Percentiles rank a stretch among this genome's conserved stretches.
Evolutionary conservation across 2,113 vertebrate genomes (phyloP).

Genomic region (Gambusia affinis): DNA sequence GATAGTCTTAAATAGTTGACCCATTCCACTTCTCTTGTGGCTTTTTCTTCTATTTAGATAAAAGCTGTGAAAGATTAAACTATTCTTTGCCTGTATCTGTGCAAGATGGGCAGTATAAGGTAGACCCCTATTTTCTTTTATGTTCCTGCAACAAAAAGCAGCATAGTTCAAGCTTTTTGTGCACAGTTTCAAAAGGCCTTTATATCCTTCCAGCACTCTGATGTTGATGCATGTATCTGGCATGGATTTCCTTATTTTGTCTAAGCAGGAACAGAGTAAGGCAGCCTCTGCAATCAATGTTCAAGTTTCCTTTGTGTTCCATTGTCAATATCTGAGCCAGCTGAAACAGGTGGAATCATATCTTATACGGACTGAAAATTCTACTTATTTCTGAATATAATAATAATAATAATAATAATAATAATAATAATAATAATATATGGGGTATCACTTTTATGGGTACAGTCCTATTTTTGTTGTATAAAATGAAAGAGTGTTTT

Average conservation of each 20-base stretch:
- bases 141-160: constrained; percentile 4
- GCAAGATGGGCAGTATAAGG: background rate
- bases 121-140: constrained; percentile 1
- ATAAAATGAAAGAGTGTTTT: background rate
- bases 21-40: constrained; percentile 12
- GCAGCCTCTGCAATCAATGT: background rate
- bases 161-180: constrained; percentile 1
- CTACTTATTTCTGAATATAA: background rate
- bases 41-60: constrained; percentile 29
- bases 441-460: background rate
- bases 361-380: constrained; percentile 17
- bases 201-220: constrained; percentile 4
- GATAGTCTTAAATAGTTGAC: constrained; percentile 34
- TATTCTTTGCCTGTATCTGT: constrained; percentile 4
- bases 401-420: no score
- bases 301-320: constrained; percentile 8
- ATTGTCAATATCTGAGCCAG: constrained; percentile 21
- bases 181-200: constrained; percentile 1
- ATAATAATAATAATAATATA: constrained; percentile 4
- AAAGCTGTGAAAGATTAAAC: constrained; percentile 34
- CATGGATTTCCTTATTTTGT: constrained; percentile 7
- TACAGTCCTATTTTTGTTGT: background rate
- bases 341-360: constrained; percentile 32
- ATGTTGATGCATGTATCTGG: constrained; percentile 24
- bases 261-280: constrained; percentile 4